Conservation (phyloP, 2,888 invertebrate genomes). For the Tinea pellionella region DNA sequence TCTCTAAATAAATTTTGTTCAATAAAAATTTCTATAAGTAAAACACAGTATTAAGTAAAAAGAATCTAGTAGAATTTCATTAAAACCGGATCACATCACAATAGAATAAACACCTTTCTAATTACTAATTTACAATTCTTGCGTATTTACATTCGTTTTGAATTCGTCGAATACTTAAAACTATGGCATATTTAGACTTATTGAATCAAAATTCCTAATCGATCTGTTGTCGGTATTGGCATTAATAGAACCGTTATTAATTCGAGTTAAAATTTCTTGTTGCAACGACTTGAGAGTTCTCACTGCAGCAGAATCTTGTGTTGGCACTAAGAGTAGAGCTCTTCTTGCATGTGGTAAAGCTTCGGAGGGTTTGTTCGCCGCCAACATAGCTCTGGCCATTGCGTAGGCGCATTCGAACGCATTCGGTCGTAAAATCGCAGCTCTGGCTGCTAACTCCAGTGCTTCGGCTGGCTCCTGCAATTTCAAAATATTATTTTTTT, state of each 20-base stretch:
- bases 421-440: constrained; percentile 83
- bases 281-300: constrained; percentile 79
- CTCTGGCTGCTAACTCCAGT: constrained; percentile 88
- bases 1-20: not conserved
- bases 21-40: not conserved
- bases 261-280: constrained; percentile 74
- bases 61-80: too few relatives aligned
- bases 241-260: constrained; percentile 58
- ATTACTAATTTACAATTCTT: not conserved
- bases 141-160: not conserved
- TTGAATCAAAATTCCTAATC: constrained; percentile 57
- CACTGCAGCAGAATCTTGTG: constrained; percentile 77
- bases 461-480: constrained; percentile 85
- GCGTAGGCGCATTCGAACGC: constrained; percentile 95
- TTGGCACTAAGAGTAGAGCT: constrained; percentile 79
- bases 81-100: not conserved
- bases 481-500: too few relatives aligned
- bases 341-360: constrained; percentile 86
- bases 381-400: constrained; percentile 86
- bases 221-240: constrained; percentile 42
- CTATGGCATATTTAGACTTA: constrained; percentile 61
- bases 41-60: too few relatives aligned
- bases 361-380: constrained; percentile 77
- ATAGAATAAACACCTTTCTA: not conserved
- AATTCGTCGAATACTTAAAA: not conserved